These are phyloP conservation scores for Colostygia pectinataria DNA, from an alignment of 2,888 invertebrate species.

Conservation along the genomic window DNA sequence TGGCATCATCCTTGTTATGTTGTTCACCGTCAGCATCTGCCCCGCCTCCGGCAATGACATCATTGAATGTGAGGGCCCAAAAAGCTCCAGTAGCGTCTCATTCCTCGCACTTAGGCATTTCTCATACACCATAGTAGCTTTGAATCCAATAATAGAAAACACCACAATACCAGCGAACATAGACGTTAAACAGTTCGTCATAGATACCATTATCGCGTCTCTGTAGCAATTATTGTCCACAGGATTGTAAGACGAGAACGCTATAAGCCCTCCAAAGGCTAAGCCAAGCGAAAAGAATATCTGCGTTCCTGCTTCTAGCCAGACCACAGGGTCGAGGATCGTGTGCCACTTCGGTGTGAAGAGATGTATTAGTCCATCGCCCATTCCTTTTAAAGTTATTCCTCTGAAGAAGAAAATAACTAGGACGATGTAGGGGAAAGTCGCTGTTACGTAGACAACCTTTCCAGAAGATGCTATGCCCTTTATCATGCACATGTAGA, in stretches of 20 bases:
- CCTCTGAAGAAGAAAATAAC: conserved; percentile 98
- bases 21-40: conserved; percentile 75
- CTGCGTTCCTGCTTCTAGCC: conserved; percentile 98
- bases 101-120: conserved; percentile 87
- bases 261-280: conserved; percentile 97
- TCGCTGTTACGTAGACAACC: conserved; percentile 97
- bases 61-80: conserved; percentile 75
- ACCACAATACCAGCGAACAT: conserved; percentile 98
- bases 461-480: conserved; percentile 98
- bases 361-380: conserved; percentile 93
- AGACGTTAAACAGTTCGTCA: conserved; percentile 97
- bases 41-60: conserved; percentile 83
- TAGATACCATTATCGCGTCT: conserved; percentile 95
- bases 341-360: conserved; percentile 97
- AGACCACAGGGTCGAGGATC: conserved; percentile 95
- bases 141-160: conserved; percentile 97
- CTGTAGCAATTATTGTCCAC: conserved; percentile 98
- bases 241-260: conserved; percentile 98
- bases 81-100: conserved; percentile 80
- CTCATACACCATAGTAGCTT: conserved; percentile 92
- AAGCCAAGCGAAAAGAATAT: conserved; percentile 98
- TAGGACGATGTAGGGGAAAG: conserved; percentile 97
- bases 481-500: conserved; percentile 98
- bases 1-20: conserved; percentile 84
- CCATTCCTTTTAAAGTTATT: conserved; percentile 93